Evolutionary conservation across 2,888 invertebrate genomes (phyloP).

Genomic region (Acanthopleura granulata): DNA sequence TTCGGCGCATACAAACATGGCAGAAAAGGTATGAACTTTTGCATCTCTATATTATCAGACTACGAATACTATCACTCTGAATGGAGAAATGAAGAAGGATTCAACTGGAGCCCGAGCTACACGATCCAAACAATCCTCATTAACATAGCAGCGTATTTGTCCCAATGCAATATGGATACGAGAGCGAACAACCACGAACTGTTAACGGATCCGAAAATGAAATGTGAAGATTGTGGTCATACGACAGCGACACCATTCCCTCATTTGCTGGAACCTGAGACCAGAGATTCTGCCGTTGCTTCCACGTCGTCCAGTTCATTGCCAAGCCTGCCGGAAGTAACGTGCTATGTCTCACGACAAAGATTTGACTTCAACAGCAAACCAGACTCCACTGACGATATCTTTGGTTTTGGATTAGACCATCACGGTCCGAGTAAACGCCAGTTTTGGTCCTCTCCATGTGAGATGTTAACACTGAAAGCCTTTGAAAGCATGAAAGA

Average conservation of each 20-base stretch:
- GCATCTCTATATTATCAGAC: slow-evolving; percentile 1
- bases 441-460: not conserved
- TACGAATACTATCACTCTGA: slow-evolving; percentile 1
- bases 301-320: not conserved
- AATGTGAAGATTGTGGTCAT: slow-evolving; percentile 8
- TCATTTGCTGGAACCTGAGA: not conserved
- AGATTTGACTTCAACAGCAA: not conserved
- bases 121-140: slow-evolving; percentile 4
- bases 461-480: not conserved
- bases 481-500: slow-evolving; percentile 11
- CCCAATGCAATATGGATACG: not conserved
- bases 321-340: not conserved
- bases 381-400: not conserved
- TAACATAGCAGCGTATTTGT: not conserved
- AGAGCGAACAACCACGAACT: not conserved
- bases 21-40: not conserved
- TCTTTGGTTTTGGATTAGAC: slow-evolving; percentile 1
- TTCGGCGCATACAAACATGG: not conserved
- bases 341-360: not conserved
- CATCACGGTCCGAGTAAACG: not conserved
- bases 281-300: too few species aligned
- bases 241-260: not conserved
- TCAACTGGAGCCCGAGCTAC: slow-evolving; percentile 9
- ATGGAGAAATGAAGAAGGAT: not conserved
- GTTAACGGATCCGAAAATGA: not conserved